Evolutionary conservation across 2,888 invertebrate genomes (phyloP), one percentile per base, ranked within the genome.

Genomic region (Torymus texanus): DNA sequence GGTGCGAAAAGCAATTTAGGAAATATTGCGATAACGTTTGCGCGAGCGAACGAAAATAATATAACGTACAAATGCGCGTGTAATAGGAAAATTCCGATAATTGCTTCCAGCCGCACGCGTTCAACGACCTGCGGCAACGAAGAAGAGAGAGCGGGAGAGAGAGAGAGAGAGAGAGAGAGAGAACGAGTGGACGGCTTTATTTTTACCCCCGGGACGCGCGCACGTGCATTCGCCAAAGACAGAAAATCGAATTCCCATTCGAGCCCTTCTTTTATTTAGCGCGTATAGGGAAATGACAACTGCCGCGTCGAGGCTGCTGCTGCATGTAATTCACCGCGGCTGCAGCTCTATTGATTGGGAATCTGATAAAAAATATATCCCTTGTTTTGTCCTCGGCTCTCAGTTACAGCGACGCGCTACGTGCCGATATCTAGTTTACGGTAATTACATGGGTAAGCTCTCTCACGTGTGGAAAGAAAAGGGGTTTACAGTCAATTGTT

Each of bases 181-280:
- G 18, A 18, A 55, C 41, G 41, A 68, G 21, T 55, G 62, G 50
- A 68, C 58, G 51, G 70, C 58, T 63, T 76, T 70, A 70, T 62
- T 62, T 70, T 63, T 63, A 63, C 16, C 29, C 21, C 13, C 0
- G 4, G n/a, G 8, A 18, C 53, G 8, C 18, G 4, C 2, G 11
- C 8, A 29, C 29, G 29, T 56, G 5, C 56, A 50, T 16, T n/a
- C 50, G 29, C 24, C 61, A 53, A 61, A 72, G 66, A 58, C 53
- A 72, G 72, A 72, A 73, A 78, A 73, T 67, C 62, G 74, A 74
- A 78, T 68, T 68, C 11, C 62, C 50, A 24, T 68, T 68, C 16
- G 55, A 68, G 50, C 24, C 58, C 63, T 68, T 63, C 62, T 68
- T 74, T 68, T 68, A 68, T 68, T 73, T 68, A 68, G 21, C 29